Percentiles rank a stretch among this genome's conserved stretches.
Evolutionary conservation across 2,797 vertebrate genomes (phyloP).

Genomic region (Furcifer pardalis): DNA sequence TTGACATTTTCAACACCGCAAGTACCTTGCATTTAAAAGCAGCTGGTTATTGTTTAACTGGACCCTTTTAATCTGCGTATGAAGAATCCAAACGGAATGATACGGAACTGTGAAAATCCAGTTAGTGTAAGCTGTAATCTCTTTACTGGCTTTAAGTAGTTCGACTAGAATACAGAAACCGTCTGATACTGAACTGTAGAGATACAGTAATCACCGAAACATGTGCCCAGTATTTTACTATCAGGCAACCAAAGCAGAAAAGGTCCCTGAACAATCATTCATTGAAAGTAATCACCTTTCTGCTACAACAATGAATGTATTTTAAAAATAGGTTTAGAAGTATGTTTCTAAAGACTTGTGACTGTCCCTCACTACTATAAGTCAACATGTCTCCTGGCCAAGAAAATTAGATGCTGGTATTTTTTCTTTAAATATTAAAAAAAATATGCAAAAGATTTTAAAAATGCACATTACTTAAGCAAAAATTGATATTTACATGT

Average conservation of each 20-base stretch:
- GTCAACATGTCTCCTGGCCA: not conserved
- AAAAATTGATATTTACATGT: conserved; percentile 30
- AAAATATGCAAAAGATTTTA: conserved; percentile 21
- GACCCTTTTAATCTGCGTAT: conserved; percentile 88
- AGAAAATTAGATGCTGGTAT: not conserved
- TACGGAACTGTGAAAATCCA: conserved; percentile 98
- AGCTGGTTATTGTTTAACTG: conserved; percentile 79
- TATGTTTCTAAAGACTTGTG: conserved; percentile 41
- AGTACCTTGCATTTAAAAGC: conserved; percentile 75
- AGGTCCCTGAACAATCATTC: conserved; percentile 52
- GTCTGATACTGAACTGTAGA: conserved; percentile 79
- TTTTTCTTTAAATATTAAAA: not conserved
- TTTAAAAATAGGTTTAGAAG: conserved; percentile 33
- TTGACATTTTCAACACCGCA: conserved; percentile 37
- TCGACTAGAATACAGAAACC: conserved; percentile 82
- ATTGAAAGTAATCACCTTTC: conserved; percentile 28
- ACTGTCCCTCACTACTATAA: conserved; percentile 23
- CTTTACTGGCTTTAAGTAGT: conserved; percentile 95
- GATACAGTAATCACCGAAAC: conserved; percentile 81
- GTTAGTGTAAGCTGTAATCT: conserved; percentile 99
- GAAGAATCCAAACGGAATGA: conserved; percentile 89
- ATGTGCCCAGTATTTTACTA: conserved; percentile 57
- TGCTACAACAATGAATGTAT: conserved; percentile 41
- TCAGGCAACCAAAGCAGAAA: conserved; percentile 49
- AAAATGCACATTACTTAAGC: conserved; percentile 18